A percentile compares a stretch with the other conserved stretches of the same genome.
Evolutionary conservation across 1,140 invertebrate genomes (phyloP).

Genomic region (Apis florea): DNA sequence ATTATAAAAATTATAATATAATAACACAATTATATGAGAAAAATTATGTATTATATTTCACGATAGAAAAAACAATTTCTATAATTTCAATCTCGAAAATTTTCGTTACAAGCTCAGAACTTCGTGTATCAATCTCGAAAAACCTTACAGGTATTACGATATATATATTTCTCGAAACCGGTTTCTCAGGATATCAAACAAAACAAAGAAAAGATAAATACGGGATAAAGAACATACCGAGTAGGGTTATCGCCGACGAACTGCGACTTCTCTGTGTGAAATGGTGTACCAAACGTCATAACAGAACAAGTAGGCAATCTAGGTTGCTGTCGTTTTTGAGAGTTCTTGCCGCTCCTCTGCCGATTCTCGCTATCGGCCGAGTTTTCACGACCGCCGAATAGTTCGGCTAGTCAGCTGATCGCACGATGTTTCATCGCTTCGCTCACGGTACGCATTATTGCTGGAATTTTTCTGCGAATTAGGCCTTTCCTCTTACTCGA

Average conservation of each 20-base stretch:
- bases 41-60: neutral
- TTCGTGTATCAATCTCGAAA: neutral
- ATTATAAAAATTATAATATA: too few relatives aligned
- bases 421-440: conserved; percentile 67
- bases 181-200: neutral
- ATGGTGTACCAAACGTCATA: conserved; percentile 74
- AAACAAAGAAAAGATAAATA: neutral
- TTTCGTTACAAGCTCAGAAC: neutral
- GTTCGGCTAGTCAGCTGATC: conserved; percentile 74
- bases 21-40: too few relatives aligned
- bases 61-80: neutral
- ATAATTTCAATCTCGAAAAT: neutral
- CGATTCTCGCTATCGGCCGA: conserved; percentile 44
- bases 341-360: conserved; percentile 8
- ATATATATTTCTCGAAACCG: neutral
- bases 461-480: conserved; percentile 45
- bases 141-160: neutral
- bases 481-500: neutral
- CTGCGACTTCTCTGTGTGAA: conserved; percentile 70
- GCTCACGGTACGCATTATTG: conserved; percentile 63
- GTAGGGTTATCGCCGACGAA: conserved; percentile 62
- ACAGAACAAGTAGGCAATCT: conserved; percentile 60
- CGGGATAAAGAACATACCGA: conserved; percentile 58
- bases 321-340: conserved; percentile 20
- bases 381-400: conserved; percentile 60